phyloP scores from a whole-genome alignment of 2,113 vertebrate species.

The Ptyas mucosa region DNA sequence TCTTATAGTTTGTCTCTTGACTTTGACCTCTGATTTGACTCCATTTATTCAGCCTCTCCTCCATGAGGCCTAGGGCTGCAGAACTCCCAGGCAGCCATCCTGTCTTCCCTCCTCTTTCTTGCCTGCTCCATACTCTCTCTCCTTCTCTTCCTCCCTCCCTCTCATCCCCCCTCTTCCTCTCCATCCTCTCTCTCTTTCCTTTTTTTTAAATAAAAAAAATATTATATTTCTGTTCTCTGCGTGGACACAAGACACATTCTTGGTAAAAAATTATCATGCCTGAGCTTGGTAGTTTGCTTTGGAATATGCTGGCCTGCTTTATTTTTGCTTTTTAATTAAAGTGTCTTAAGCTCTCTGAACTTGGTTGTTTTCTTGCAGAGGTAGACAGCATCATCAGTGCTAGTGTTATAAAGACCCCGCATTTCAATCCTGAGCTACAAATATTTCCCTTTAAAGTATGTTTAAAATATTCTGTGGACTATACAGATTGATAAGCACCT shows the following conservation, averaged over 20 bases:
- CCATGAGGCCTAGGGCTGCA: neutral
- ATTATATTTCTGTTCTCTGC: neutral
- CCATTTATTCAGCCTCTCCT: neutral
- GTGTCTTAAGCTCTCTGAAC: neutral
- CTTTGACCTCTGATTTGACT: neutral
- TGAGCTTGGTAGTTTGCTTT: neutral
- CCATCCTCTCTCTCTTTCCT: too few relatives aligned
- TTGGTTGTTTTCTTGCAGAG: neutral
- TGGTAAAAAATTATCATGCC: neutral
- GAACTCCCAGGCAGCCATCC: neutral
- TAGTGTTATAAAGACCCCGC: neutral
- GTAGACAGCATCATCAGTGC: neutral
- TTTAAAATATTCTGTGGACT: neutral
- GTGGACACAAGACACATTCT: neutral
- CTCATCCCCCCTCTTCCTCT: accelerated
- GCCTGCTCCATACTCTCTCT: too few relatives aligned
- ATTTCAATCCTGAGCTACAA: neutral
- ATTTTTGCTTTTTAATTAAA: neutral
- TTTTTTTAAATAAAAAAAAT: neutral
- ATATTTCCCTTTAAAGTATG: too few relatives aligned
- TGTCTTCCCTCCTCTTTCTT: neutral
- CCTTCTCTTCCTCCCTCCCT: too few relatives aligned
- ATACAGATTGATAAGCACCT: neutral
- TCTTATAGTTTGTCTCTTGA: neutral
- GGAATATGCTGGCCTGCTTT: neutral